phyloP scores from a whole-genome alignment of 2,888 invertebrate genomes.

The Germaria angustata region DNA sequence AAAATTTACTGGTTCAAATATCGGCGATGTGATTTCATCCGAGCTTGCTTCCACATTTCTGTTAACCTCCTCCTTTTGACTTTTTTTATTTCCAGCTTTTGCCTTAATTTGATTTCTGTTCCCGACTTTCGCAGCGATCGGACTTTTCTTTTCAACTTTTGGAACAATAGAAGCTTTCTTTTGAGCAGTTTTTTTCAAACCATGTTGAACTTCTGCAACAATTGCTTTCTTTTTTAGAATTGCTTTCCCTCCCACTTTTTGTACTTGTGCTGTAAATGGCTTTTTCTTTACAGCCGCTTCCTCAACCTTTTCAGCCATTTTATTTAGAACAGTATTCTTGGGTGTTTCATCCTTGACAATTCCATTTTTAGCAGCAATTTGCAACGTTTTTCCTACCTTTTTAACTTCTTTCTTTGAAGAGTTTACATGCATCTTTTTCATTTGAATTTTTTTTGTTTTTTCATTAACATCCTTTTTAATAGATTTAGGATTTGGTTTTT shows the following conservation, averaged over 20 bases:
- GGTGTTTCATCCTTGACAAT: not conserved
- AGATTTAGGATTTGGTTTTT: constrained; percentile 62
- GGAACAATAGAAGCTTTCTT: not conserved
- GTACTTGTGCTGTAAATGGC: not conserved
- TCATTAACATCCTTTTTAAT: constrained; percentile 4
- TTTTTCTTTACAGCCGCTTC: not conserved
- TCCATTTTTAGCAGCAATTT: not conserved
- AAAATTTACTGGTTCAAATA: constrained; percentile 71
- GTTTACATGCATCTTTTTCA: not conserved
- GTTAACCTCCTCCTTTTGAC: not conserved
- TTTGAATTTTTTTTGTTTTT: not conserved
- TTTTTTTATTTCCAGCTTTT: constrained; percentile 10
- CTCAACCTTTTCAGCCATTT: not conserved
- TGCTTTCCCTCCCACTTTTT: not conserved
- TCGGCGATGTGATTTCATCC: not conserved
- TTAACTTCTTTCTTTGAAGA: not conserved
- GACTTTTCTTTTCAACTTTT: not conserved
- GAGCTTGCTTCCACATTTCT: not conserved
- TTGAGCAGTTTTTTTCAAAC: not conserved
- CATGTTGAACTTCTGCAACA: not conserved
- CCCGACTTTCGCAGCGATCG: not conserved
- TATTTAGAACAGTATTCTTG: not conserved
- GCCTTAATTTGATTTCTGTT: not conserved
- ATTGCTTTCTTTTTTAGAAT: not conserved
- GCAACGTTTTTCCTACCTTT: not conserved